A percentile compares a stretch with the other conserved stretches of the same genome.
phyloP scores from a whole-genome alignment of 2,888 invertebrate species.

The Nemurella pictetii region DNA sequence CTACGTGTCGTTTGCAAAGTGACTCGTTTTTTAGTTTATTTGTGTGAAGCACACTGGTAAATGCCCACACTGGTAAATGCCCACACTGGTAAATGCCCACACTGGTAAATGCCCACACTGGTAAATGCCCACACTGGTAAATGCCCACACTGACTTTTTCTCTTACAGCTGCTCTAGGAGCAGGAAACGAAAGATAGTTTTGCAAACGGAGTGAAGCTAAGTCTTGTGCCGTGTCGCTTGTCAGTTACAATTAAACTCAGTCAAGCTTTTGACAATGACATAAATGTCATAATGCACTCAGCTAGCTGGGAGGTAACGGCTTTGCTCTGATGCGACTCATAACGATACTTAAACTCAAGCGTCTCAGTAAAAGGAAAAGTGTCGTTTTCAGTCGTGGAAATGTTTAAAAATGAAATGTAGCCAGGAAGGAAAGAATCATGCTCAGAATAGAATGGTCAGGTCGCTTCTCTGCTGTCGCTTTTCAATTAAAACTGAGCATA shows the following conservation, averaged over 20 bases:
- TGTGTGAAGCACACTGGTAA: too few relatives aligned
- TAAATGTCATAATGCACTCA: slow-evolving; percentile 2
- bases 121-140: too few relatives aligned
- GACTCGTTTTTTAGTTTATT: too few relatives aligned
- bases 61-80: too few relatives aligned
- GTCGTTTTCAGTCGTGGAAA: too few relatives aligned
- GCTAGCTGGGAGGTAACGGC: not conserved
- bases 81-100: too few relatives aligned
- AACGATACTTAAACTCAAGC: not conserved
- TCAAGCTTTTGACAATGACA: slow-evolving; percentile 11
- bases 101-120: too few relatives aligned
- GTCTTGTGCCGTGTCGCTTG: not conserved
- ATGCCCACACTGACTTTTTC: too few relatives aligned
- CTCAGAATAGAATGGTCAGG: not conserved
- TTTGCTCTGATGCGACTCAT: not conserved
- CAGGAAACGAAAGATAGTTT: not conserved
- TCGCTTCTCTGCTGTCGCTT: not conserved
- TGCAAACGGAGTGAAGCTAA: not conserved
- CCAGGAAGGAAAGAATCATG: not conserved
- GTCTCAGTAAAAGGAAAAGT: not conserved
- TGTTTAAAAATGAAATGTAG: not conserved
- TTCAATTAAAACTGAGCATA: not conserved
- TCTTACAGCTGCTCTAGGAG: not conserved
- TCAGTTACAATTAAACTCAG: not conserved
- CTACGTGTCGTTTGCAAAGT: too few relatives aligned